Conservation (phyloP, 2,888 invertebrate species). For the Sarcophaga carnaria region DNA sequence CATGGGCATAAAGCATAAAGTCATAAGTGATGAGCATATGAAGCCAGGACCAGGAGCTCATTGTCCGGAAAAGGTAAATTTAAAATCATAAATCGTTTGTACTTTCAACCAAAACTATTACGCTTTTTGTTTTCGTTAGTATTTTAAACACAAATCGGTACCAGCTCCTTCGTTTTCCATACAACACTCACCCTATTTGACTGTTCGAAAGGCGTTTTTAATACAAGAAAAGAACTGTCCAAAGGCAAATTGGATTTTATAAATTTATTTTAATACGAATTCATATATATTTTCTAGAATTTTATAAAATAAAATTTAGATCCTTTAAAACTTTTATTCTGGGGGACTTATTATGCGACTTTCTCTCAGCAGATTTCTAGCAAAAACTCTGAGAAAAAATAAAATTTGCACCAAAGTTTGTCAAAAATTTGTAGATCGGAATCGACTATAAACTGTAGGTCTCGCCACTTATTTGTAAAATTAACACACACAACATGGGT, state of each 20-base stretch:
- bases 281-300: no score
- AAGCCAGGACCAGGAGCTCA: slow-evolving; percentile 95
- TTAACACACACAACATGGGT: no score
- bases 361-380: no score
- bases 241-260: slow-evolving; percentile 53
- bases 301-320: no score
- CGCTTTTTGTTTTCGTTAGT: slow-evolving; percentile 69
- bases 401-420: no score
- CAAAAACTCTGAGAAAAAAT: no score
- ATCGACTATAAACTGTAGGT: no score
- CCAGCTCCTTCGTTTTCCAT: slow-evolving; percentile 91
- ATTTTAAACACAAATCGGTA: slow-evolving; percentile 78
- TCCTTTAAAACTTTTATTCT: no score
- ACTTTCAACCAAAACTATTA: neutral
- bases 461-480: no score
- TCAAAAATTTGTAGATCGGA: no score
- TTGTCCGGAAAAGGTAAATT: slow-evolving; percentile 93
- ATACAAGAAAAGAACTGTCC: slow-evolving; percentile 68
- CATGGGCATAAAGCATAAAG: slow-evolving; percentile 90
- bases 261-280: neutral
- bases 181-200: slow-evolving; percentile 88
- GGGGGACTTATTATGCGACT: no score
- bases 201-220: slow-evolving; percentile 80
- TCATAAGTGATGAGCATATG: slow-evolving; percentile 89
- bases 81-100: neutral